Evolutionary conservation across 2,797 vertebrate species (phyloP).

Genomic region (Syndactyla subalaris): DNA sequence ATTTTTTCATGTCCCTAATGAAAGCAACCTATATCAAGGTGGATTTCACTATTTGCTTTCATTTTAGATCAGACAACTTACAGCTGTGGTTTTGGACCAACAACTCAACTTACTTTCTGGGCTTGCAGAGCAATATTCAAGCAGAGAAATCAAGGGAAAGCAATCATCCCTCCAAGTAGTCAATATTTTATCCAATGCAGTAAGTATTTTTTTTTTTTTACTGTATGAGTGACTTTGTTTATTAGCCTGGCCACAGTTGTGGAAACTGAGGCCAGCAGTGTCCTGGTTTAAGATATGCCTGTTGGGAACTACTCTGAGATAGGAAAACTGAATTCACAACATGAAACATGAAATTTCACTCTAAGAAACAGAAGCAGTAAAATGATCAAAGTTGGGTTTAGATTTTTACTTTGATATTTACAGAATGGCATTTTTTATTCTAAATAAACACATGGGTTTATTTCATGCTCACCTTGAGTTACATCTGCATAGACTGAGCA

Average conservation of each 20-base stretch:
- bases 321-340: background rate
- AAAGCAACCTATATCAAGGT: background rate
- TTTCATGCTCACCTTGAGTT: background rate
- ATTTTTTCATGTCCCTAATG: background rate
- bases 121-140: background rate
- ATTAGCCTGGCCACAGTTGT: background rate
- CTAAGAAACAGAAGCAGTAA: background rate
- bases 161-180: background rate
- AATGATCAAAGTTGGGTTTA: fast-evolving
- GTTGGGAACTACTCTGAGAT: background rate
- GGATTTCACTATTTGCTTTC: background rate
- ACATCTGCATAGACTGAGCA: background rate
- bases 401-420: background rate
- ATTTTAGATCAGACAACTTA: background rate
- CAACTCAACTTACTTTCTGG: background rate
- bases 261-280: background rate
- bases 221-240: background rate
- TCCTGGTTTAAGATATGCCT: background rate
- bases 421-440: background rate
- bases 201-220: background rate
- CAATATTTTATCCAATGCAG: background rate
- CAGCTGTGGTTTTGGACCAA: background rate
- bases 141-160: background rate
- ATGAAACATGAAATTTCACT: background rate
- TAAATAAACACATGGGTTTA: background rate